Base-by-base conservation (phyloP, 2,888 invertebrate genomes). In the Dicycla oo region DNA sequence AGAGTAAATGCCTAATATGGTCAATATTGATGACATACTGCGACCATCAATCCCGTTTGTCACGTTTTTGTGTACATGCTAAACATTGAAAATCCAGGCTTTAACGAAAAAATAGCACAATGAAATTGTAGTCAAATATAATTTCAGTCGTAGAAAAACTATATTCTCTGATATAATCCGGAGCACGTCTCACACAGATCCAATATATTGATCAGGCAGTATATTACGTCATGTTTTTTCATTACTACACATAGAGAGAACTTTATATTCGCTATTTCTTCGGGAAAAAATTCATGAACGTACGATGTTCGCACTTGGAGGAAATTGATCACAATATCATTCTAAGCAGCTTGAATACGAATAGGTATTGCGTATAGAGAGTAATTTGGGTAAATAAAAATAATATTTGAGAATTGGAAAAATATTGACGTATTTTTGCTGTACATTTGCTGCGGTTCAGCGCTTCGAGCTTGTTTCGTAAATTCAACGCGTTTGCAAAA, bases 191-290 rank as follows among this genome's bases (percentile, higher is more conserved):
- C 69, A 3, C 60, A 38, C 62, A 68, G 74, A 84, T 75, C 60
- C 54, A 26, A 70, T 68, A 70, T 80, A 74, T 76, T 75, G 75
- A 80, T 72, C 69, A 72, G 63, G 47, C 69, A 20, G 51, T 68
- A 62, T 64, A 70, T 73, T 73, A 69, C 72, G 60, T 77, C 71
- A 77, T 79, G 57, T 69, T 75, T 82, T 82, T 82, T 83, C 78
- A 80, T 80, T 75, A 83, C 53, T 51, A 57, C 64, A 51, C 30
- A 75, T 68, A 49, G 60, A 62, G 65, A 62, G 61, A 74, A 63
- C 53, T 81, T 67, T 73, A 73, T 80, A 65, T 74, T 70, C 69
- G n/a, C 63, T 68, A 76, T 82, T 66, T 69, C 77, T 73, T 57
- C 61, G 69, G 64, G 58, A 69, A 43, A 40, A 63, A 74, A 80